Evolutionary conservation across 1,140 invertebrate genomes (phyloP).

Genomic region (Hormaphis cornu): DNA sequence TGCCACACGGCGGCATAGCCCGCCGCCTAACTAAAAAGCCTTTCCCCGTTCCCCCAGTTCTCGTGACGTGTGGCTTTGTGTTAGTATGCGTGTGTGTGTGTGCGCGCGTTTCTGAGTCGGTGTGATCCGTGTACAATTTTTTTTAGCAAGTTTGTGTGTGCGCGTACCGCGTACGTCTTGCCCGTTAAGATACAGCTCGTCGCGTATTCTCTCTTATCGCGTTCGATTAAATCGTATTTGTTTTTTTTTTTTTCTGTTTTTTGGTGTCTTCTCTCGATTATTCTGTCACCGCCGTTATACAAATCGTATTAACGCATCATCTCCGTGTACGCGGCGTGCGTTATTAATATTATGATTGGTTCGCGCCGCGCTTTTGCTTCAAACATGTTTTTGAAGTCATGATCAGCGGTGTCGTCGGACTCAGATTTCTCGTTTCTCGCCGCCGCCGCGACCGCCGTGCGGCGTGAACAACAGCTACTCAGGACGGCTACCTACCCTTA

Average conservation of each 20-base stretch:
- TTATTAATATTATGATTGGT: too few relatives aligned
- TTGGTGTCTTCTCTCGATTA: not conserved
- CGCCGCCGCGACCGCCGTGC: not conserved
- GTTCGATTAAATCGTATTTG: not conserved
- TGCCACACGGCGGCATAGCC: not conserved
- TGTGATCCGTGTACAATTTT: too few relatives aligned
- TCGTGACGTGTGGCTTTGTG: conserved; percentile 27
- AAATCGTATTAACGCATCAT: not conserved
- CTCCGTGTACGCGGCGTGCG: not conserved
- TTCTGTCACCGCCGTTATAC: too few relatives aligned
- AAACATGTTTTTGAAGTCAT: not conserved
- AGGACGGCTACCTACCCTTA: conserved; percentile 3
- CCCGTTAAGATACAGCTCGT: conserved; percentile 2
- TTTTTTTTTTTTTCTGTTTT: not conserved
- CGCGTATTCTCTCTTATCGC: not conserved
- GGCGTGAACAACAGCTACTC: conserved; percentile 13
- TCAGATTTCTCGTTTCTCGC: too few relatives aligned
- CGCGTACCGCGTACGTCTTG: not conserved
- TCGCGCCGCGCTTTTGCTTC: conserved; percentile 4
- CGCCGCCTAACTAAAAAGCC: conserved; percentile 10
- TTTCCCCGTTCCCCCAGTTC: conserved; percentile 31
- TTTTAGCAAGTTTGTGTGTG: not conserved
- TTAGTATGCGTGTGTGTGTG: conserved; percentile 5
- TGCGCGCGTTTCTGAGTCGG: not conserved
- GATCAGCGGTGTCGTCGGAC: not conserved